phyloP scores from a whole-genome alignment of 2,888 invertebrate genomes.

The Sicus ferrugineus region DNA sequence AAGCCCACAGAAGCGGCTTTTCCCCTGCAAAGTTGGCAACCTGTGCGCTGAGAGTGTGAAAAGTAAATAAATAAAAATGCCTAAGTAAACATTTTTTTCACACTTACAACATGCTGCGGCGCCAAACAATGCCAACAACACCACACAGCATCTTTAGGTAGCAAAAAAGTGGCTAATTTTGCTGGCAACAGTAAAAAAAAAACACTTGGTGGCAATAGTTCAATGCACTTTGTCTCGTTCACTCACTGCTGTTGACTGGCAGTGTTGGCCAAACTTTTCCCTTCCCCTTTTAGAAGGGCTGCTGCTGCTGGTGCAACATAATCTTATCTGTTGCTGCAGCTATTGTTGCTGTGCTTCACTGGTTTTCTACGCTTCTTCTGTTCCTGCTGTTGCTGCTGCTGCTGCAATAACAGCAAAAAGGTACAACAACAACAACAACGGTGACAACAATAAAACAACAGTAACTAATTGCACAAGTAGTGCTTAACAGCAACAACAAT shows the following conservation, averaged over 20 bases:
- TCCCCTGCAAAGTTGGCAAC: no score
- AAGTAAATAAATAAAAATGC: not conserved
- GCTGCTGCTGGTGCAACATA: conserved; percentile 6
- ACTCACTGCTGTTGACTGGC: not conserved
- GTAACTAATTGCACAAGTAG: not conserved
- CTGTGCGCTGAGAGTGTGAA: not conserved
- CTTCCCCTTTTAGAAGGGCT: not conserved
- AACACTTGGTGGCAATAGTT: conserved; percentile 30
- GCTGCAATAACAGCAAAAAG: not conserved
- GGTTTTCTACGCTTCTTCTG: not conserved
- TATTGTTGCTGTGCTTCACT: not conserved
- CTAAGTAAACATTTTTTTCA: conserved; percentile 6
- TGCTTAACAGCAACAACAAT: conserved; percentile 13
- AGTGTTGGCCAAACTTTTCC: conserved; percentile 20
- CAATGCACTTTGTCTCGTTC: conserved; percentile 31
- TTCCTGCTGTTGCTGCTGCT: conserved; percentile 1
- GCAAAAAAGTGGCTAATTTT: conserved; percentile 24
- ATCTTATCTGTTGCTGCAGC: not conserved
- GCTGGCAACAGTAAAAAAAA: conserved; percentile 15
- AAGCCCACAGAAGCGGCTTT: no score
- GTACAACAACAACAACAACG: not conserved
- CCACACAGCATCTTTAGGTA: not conserved
- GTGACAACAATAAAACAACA: not conserved
- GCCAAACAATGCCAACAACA: conserved; percentile 11
- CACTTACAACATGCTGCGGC: conserved; percentile 9